Conservation (phyloP, 2,113 vertebrate genomes). For the Cololabis saira region DNA sequence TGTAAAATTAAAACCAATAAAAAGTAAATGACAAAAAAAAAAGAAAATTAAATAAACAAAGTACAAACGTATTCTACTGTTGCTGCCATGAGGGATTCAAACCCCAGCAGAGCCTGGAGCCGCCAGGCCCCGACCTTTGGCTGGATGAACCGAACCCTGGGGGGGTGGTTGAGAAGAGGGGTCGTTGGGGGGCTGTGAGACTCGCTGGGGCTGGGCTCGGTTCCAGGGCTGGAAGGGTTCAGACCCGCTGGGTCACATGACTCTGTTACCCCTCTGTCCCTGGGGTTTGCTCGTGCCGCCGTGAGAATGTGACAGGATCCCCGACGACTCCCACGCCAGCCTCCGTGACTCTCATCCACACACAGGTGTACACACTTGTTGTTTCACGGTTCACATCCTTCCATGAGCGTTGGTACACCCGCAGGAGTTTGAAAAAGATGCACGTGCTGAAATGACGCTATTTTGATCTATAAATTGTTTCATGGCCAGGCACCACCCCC, state of each 20-base stretch:
- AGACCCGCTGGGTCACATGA: constrained; percentile 49
- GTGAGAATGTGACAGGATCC: not conserved
- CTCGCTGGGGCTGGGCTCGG: constrained; percentile 26
- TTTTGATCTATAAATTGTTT: too few species aligned
- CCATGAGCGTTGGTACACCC: too few species aligned
- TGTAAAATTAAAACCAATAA: too few species aligned
- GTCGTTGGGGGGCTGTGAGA: constrained; percentile 26
- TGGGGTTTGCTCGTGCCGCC: not conserved
- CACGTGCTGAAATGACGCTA: too few species aligned
- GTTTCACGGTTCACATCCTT: too few species aligned
- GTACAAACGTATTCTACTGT: too few species aligned
- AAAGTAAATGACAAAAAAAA: too few species aligned
- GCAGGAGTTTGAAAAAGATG: too few species aligned
- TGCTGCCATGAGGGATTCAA: constrained; percentile 2
- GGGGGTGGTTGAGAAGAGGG: constrained; percentile 6
- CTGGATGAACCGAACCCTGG: constrained; percentile 18
- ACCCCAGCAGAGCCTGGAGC: constrained; percentile 3
- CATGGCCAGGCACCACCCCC: too few species aligned
- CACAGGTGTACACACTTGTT: too few species aligned
- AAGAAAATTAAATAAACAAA: too few species aligned
- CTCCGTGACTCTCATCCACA: not conserved
- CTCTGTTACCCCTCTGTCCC: constrained; percentile 10
- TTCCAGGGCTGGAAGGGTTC: constrained; percentile 35
- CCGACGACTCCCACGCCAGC: not conserved
- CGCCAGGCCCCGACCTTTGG: not conserved